Evolutionary conservation across 1,140 invertebrate genomes (phyloP).

Genomic region (Whitmania pigra): DNA sequence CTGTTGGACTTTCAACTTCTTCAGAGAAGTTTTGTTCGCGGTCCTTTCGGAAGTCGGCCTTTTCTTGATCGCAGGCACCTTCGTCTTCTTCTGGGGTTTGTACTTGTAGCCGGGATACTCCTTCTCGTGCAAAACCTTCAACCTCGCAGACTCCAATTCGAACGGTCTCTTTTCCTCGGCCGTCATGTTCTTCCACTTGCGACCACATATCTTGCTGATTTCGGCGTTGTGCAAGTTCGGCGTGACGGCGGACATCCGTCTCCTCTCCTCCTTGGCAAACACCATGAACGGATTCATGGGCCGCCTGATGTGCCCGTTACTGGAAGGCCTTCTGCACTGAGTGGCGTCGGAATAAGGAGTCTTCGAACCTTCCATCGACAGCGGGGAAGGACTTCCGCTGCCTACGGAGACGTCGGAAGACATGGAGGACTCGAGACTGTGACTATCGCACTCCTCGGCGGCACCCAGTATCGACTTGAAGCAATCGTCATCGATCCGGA

Average conservation of each 20-base stretch:
- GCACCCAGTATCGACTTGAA: too few species aligned
- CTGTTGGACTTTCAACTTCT: background rate
- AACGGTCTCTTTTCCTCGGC: constrained; percentile 75
- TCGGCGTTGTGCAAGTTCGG: constrained; percentile 13
- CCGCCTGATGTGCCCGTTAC: constrained; percentile 39
- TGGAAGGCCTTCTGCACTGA: constrained; percentile 26
- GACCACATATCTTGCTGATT: constrained; percentile 9
- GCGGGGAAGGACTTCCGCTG: too few species aligned
- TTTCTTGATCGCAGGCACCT: background rate
- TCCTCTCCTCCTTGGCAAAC: constrained; percentile 29
- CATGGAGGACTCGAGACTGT: too few species aligned
- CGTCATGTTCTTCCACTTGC: constrained; percentile 5
- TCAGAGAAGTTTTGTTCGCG: background rate
- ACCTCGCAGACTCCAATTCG: constrained; percentile 91
- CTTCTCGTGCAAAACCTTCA: constrained; percentile 91
- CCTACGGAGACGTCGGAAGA: too few species aligned
- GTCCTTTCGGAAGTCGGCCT: too few species aligned
- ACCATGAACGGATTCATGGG: constrained; percentile 45
- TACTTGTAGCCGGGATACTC: constrained; percentile 98
- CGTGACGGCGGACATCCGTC: background rate
- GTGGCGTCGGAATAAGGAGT: constrained; percentile 18
- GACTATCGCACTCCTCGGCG: too few species aligned
- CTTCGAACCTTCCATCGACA: background rate
- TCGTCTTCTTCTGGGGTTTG: constrained; percentile 44
- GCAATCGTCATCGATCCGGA: too few species aligned